A percentile compares a stretch with the other conserved stretches of the same genome.
These are phyloP conservation scores for Creontiades dilutus DNA, from an alignment of 2,888 invertebrate species.

Conservation along the genomic window DNA sequence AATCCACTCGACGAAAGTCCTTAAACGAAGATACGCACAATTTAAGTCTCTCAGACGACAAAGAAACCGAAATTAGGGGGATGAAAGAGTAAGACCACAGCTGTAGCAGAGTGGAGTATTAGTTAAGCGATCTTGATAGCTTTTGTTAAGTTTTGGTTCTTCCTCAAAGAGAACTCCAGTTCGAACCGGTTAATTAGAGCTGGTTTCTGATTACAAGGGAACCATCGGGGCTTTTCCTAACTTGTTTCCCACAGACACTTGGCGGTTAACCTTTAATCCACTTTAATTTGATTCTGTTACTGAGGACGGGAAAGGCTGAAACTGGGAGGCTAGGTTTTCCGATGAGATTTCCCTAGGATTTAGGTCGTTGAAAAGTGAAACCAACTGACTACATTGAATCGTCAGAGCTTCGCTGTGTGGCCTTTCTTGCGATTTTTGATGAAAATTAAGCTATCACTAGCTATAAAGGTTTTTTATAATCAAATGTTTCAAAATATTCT, in stretches of 20 bases:
- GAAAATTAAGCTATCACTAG: too few species aligned
- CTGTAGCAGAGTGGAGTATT: not conserved
- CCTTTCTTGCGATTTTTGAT: too few species aligned
- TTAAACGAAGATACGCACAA: not conserved
- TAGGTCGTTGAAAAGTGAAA: too few species aligned
- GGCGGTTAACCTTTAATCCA: conserved; percentile 63
- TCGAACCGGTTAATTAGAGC: conserved; percentile 59
- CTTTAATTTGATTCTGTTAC: not conserved
- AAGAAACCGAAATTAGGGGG: conserved; percentile 9
- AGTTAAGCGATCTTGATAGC: conserved; percentile 52
- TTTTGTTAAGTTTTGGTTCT: conserved; percentile 51
- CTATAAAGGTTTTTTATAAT: too few species aligned
- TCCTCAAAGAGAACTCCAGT: conserved; percentile 40
- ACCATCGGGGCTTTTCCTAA: conserved; percentile 47
- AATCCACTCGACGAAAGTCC: not conserved
- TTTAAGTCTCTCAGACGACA: not conserved
- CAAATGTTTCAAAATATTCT: too few species aligned
- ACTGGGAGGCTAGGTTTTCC: not conserved
- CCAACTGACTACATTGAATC: too few species aligned
- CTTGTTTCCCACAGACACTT: conserved; percentile 62
- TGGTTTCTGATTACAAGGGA: conserved; percentile 65
- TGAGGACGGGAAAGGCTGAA: not conserved
- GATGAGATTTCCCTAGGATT: not conserved
- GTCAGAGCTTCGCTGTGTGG: too few species aligned
- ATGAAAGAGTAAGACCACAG: not conserved